phyloP scores from a whole-genome alignment of 2,113 vertebrate genomes.

The Myodes glareolus region DNA sequence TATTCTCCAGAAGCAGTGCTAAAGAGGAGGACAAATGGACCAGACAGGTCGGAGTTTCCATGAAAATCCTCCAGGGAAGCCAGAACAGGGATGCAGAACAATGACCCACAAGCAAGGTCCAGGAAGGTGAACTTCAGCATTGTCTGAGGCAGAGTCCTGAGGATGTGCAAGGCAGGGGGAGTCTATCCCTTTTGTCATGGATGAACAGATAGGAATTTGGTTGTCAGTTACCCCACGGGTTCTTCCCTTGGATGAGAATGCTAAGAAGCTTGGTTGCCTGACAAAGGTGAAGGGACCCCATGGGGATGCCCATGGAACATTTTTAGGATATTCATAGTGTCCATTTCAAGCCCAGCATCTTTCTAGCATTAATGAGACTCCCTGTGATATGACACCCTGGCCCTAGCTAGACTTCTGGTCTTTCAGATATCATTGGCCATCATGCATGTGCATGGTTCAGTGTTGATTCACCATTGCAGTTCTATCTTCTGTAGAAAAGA shows the following conservation, averaged over 20 bases:
- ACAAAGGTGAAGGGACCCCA: no score
- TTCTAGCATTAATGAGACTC: neutral
- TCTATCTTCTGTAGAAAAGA: neutral
- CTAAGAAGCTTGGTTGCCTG: neutral
- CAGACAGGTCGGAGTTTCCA: neutral
- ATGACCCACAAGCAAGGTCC: neutral
- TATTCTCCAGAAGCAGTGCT: neutral
- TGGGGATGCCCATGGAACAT: rapidly evolving
- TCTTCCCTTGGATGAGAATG: neutral
- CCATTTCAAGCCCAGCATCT: rapidly evolving
- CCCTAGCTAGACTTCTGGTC: no score
- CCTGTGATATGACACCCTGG: rapidly evolving
- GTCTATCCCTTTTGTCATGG: neutral
- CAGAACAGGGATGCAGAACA: neutral
- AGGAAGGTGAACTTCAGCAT: no score
- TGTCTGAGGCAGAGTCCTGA: neutral
- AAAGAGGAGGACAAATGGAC: neutral
- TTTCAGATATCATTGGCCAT: neutral
- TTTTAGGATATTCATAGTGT: neutral
- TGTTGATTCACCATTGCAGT: neutral
- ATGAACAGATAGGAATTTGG: neutral
- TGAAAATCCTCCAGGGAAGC: neutral
- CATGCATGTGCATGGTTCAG: neutral
- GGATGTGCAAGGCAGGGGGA: no score
- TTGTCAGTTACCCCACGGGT: rapidly evolving